Percentiles rank a stretch among this genome's conserved stretches.
Evolutionary conservation across 2,888 invertebrate species (phyloP).

Genomic region (Lacanobia oleracea): DNA sequence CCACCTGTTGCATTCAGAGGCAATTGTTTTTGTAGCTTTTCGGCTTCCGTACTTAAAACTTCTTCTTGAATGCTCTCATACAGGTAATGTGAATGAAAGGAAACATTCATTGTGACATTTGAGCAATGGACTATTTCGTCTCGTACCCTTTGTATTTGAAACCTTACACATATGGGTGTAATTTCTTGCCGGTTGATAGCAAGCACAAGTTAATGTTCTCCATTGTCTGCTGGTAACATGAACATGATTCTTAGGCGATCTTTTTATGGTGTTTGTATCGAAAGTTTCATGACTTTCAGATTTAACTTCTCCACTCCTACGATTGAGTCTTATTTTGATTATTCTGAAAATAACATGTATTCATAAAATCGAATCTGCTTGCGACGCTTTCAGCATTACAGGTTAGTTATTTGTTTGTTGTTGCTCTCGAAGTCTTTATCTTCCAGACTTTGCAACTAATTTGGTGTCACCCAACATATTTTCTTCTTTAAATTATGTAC

Average conservation of each 20-base stretch:
- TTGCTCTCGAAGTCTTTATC: too few relatives aligned
- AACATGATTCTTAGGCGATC: neutral
- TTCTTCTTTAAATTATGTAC: neutral
- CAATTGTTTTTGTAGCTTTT: constrained; percentile 43
- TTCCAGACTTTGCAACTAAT: too few relatives aligned
- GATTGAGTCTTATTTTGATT: too few relatives aligned
- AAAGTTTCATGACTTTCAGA: neutral
- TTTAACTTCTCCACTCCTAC: too few relatives aligned
- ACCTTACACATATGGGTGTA: neutral
- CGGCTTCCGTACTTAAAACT: constrained; percentile 40
- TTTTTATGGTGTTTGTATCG: neutral
- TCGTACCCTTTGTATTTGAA: neutral
- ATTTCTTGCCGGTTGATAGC: neutral
- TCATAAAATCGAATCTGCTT: too few relatives aligned
- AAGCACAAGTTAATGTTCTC: neutral
- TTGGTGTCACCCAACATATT: neutral
- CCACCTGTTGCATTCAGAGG: constrained; percentile 60
- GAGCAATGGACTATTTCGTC: constrained; percentile 7
- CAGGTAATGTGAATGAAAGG: constrained; percentile 6
- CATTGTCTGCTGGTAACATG: constrained; percentile 1
- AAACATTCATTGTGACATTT: constrained; percentile 21
- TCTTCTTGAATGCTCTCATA: constrained; percentile 8
- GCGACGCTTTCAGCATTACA: too few relatives aligned
- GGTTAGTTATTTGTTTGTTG: too few relatives aligned
- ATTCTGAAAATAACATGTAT: too few relatives aligned